Evolutionary conservation across 2,113 vertebrate species (phyloP).

Genomic region (Burhinus oedicnemus): DNA sequence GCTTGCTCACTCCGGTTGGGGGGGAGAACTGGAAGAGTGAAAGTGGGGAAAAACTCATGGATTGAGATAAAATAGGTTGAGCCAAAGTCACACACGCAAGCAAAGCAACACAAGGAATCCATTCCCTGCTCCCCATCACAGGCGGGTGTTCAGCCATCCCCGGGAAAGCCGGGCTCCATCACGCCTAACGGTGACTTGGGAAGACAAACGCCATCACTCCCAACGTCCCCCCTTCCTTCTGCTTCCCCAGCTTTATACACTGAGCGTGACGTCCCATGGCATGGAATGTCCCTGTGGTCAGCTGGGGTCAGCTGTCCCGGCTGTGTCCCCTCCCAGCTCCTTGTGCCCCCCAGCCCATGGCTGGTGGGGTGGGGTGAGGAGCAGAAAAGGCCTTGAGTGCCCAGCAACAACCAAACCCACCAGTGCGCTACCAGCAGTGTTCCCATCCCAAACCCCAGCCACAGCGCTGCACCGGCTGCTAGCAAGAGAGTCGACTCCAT

Average conservation of each 20-base stretch:
- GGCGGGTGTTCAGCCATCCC: not conserved
- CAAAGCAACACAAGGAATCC: not conserved
- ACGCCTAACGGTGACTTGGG: no score
- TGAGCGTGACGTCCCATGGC: not conserved
- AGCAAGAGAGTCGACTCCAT: not conserved
- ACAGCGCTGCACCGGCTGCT: not conserved
- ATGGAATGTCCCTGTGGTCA: not conserved
- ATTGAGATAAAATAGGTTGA: not conserved
- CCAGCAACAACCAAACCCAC: not conserved
- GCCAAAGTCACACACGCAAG: fast-evolving
- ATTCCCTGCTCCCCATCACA: not conserved
- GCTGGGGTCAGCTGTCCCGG: not conserved
- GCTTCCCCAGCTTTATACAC: not conserved
- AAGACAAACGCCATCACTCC: not conserved
- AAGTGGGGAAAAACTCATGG: not conserved
- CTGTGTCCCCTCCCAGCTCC: not conserved
- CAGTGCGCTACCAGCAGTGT: not conserved
- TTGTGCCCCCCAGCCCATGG: not conserved
- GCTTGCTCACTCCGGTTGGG: not conserved
- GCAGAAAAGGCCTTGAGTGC: not conserved
- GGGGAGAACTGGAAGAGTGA: not conserved
- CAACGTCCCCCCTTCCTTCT: not conserved
- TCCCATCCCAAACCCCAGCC: not conserved
- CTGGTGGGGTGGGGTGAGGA: not conserved
- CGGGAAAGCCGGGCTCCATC: not conserved